These are phyloP conservation scores for Aurelia aurita DNA, from an alignment of 30 jellyfish, hydroid and myxozoan genomes.

Conservation along the genomic window DNA sequence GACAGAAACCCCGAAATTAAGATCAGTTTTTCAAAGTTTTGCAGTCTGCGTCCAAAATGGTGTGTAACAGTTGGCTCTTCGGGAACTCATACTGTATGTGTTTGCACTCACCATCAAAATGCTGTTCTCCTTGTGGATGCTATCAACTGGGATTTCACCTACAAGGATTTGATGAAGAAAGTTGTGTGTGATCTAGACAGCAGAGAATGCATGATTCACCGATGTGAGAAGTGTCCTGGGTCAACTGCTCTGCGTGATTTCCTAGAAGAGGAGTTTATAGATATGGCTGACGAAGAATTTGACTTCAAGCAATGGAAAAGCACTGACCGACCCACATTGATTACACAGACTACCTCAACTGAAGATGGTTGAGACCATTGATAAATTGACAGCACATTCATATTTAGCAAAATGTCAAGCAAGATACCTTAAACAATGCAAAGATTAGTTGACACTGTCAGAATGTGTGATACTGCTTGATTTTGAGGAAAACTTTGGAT, in stretches of 20 bases:
- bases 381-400: conserved; percentile 77
- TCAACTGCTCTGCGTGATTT: conserved; percentile 7
- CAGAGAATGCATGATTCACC: too few relatives aligned
- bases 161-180: too few relatives aligned
- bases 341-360: conserved; percentile 19
- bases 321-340: conserved; percentile 58
- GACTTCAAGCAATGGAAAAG: conserved; percentile 65
- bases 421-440: conserved; percentile 34
- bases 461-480: conserved; percentile 53
- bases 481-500: conserved; percentile 77
- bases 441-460: conserved; percentile 29
- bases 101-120: conserved; percentile 68
- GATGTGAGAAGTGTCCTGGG: conserved; percentile 15
- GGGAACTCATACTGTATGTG: conserved; percentile 81
- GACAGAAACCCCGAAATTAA: conserved; percentile 17
- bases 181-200: too few relatives aligned
- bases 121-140: conserved; percentile 28
- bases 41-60: conserved; percentile 62
- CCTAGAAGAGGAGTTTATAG: neutral
- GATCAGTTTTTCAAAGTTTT: conserved; percentile 61
- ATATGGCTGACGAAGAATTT: conserved; percentile 3
- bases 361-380: conserved; percentile 13
- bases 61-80: conserved; percentile 63
- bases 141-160: too few relatives aligned
- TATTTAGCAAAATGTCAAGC: conserved; percentile 69